Percentiles rank a stretch among this genome's conserved stretches.
These are phyloP conservation scores for Grus americana DNA, from an alignment of 2,113 vertebrate genomes.

Conservation along the genomic window DNA sequence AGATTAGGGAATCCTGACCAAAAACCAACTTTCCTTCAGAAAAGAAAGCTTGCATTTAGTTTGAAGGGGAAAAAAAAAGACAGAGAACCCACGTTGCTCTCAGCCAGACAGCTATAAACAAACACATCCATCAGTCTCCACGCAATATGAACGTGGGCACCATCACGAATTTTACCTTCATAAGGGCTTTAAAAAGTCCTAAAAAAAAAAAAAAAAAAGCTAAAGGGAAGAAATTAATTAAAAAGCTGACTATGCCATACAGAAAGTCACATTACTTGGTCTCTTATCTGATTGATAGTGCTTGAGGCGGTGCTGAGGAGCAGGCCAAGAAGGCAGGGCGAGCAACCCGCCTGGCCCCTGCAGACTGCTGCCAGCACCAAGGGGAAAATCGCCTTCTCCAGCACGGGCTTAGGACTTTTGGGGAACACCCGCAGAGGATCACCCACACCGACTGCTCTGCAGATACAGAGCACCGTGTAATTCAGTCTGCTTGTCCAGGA, in stretches of 20 bases:
- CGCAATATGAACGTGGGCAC: rapidly evolving
- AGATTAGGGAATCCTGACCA: not conserved
- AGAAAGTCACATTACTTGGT: not conserved
- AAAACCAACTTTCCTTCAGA: not conserved
- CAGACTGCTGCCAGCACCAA: not conserved
- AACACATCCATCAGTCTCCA: not conserved
- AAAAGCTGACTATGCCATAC: not conserved
- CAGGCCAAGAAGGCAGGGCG: not conserved
- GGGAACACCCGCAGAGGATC: too few species aligned
- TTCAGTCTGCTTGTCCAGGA: not conserved
- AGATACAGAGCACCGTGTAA: rapidly evolving
- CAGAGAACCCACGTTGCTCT: not conserved
- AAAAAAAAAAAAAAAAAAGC: not conserved
- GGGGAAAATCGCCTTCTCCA: not conserved
- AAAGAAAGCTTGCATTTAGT: not conserved
- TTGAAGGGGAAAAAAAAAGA: not conserved
- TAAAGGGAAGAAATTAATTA: not conserved
- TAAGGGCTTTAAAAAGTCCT: not conserved
- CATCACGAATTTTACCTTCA: not conserved
- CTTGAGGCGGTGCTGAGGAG: not conserved
- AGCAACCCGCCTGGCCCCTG: not conserved
- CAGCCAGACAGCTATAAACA: not conserved
- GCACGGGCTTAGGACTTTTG: too few species aligned
- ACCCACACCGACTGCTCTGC: too few species aligned
- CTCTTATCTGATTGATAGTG: not conserved